Percentiles rank a stretch among this genome's conserved stretches.
phyloP scores from a whole-genome alignment of 2,113 vertebrate genomes.

The Corythornis vintsioides region DNA sequence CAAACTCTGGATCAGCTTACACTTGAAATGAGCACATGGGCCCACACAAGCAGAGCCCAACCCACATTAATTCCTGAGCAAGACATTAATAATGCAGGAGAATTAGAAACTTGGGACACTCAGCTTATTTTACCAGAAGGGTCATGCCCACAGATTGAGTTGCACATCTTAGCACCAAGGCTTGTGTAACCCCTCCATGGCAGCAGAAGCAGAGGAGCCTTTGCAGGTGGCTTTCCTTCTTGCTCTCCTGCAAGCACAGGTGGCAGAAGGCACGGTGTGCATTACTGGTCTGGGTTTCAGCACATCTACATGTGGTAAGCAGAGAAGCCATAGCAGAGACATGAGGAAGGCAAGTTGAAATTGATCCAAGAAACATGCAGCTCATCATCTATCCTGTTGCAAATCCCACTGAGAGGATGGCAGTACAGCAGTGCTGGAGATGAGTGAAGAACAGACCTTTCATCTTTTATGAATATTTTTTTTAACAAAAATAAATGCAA shows the following conservation, averaged over 20 bases:
- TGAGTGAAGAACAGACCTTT: background rate
- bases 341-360: background rate
- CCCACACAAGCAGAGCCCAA: background rate
- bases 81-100: slow-evolving; percentile 55
- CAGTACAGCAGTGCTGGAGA: background rate
- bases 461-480: background rate
- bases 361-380: background rate
- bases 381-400: slow-evolving; percentile 1
- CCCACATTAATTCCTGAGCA: slow-evolving; percentile 4
- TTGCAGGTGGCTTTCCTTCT: background rate
- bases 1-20: background rate
- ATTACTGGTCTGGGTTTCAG: slow-evolving; percentile 20
- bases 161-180: background rate
- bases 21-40: background rate
- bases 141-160: background rate
- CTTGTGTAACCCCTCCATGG: background rate
- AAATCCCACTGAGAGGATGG: background rate
- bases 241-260: fast-evolving
- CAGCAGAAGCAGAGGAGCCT: background rate
- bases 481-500: background rate
- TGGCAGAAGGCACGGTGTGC: background rate
- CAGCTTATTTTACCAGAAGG: background rate
- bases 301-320: background rate
- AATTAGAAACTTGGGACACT: slow-evolving; percentile 28
- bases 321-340: background rate